Conservation (phyloP, 2,888 invertebrate genomes). For the Cremastinae sp. region DNA sequence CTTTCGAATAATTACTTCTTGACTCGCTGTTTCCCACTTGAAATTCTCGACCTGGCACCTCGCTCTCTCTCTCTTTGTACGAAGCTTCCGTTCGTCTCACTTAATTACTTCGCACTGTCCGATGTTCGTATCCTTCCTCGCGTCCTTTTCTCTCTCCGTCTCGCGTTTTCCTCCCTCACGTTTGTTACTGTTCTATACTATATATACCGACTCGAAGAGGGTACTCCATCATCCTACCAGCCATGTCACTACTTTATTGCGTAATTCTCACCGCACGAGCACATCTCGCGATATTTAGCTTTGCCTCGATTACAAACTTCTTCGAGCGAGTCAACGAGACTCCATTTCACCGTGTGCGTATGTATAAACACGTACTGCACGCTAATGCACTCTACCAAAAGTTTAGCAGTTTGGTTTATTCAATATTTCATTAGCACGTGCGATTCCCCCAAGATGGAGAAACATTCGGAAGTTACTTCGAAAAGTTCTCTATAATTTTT, state of each 20-base stretch:
- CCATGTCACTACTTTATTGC: slow-evolving; percentile 5
- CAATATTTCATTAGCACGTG: too few relatives aligned
- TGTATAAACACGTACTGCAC: too few relatives aligned
- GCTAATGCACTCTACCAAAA: too few relatives aligned
- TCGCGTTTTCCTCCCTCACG: slow-evolving; percentile 6
- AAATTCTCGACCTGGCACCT: slow-evolving; percentile 13
- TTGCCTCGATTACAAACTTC: too few relatives aligned
- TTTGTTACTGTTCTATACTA: not conserved
- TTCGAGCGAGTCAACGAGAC: too few relatives aligned
- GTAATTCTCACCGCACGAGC: not conserved
- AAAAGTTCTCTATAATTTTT: too few relatives aligned
- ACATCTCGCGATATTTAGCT: too few relatives aligned
- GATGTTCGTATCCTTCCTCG: slow-evolving; percentile 61
- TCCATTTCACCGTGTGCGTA: too few relatives aligned
- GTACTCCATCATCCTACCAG: slow-evolving; percentile 15
- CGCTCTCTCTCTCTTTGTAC: slow-evolving; percentile 62
- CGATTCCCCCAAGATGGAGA: too few relatives aligned
- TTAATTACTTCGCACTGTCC: slow-evolving; percentile 68
- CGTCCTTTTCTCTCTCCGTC: slow-evolving; percentile 60
- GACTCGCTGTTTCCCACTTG: slow-evolving; percentile 23
- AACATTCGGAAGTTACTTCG: too few relatives aligned
- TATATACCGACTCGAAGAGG: too few relatives aligned
- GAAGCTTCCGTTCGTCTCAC: slow-evolving; percentile 64
- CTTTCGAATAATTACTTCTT: slow-evolving; percentile 52
- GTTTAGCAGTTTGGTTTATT: too few relatives aligned